Evolutionary conservation across 2,113 vertebrate genomes (phyloP).

Genomic region (Xerus inauris): DNA sequence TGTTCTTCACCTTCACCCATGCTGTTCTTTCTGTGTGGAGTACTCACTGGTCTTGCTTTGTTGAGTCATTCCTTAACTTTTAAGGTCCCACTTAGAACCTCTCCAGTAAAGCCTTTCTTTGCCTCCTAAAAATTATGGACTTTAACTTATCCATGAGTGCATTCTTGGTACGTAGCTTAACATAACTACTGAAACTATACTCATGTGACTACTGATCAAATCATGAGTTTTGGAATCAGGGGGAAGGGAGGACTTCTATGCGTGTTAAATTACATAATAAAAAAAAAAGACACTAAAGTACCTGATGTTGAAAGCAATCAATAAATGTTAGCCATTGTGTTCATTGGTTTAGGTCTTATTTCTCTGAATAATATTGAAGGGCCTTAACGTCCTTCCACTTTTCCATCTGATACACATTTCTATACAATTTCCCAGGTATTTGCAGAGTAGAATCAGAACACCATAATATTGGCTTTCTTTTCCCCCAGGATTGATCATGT

Average conservation of each 20-base stretch:
- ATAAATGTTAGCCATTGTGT: neutral
- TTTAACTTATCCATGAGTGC: neutral
- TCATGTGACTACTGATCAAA: neutral
- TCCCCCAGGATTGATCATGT: slow-evolving; percentile 67
- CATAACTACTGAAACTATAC: neutral
- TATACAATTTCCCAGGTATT: neutral
- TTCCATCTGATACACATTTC: neutral
- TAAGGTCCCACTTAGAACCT: neutral
- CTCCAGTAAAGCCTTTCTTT: neutral
- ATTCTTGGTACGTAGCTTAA: neutral
- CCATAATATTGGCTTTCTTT: neutral
- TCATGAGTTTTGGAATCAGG: neutral
- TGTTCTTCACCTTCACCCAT: neutral
- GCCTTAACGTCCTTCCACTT: neutral
- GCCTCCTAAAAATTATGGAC: neutral
- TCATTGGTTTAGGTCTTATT: neutral
- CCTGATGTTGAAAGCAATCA: neutral
- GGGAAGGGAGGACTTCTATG: no score
- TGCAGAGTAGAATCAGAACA: neutral
- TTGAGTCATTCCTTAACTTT: neutral
- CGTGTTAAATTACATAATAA: neutral
- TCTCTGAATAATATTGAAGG: neutral
- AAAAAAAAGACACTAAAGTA: neutral
- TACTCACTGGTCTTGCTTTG: neutral
- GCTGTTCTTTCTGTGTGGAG: neutral